These are phyloP conservation scores for Eucera pruinosa DNA, from an alignment of 2,888 invertebrate species.

Conservation along the genomic window DNA sequence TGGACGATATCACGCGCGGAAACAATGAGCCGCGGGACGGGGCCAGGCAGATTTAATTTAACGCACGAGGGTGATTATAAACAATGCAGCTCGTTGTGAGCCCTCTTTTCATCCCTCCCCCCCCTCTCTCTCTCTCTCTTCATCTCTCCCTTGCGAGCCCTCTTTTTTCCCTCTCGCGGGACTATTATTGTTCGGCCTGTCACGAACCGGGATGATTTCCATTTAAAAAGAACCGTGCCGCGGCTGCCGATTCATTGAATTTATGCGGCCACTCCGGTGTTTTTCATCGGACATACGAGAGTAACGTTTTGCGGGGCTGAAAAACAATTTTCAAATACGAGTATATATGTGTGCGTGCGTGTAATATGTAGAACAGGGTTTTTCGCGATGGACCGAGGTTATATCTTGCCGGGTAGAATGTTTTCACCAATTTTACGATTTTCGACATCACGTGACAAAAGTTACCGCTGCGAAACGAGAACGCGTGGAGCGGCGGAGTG, in stretches of 20 bases:
- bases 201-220: slow-evolving; percentile 51
- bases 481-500: too few species aligned
- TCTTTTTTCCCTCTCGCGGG: background rate
- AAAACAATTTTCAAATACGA: slow-evolving; percentile 36
- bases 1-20: slow-evolving; percentile 52
- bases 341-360: too few species aligned
- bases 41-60: slow-evolving; percentile 67
- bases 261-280: slow-evolving; percentile 41
- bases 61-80: slow-evolving; percentile 66
- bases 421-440: background rate
- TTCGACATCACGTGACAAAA: background rate
- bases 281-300: slow-evolving; percentile 34
- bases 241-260: slow-evolving; percentile 39
- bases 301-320: too few species aligned
- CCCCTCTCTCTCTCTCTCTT: background rate
- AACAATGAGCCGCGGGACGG: slow-evolving; percentile 43
- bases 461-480: too few species aligned
- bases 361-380: background rate
- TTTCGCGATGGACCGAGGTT: slow-evolving; percentile 10
- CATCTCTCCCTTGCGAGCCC: background rate
- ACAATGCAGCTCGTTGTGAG: slow-evolving; percentile 63
- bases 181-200: slow-evolving; percentile 44
- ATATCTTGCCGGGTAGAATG: too few species aligned
- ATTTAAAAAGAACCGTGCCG: slow-evolving; percentile 57
- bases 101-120: background rate